Conservation (phyloP, 2,888 invertebrate genomes). For the Cantharis flavilabris region DNA sequence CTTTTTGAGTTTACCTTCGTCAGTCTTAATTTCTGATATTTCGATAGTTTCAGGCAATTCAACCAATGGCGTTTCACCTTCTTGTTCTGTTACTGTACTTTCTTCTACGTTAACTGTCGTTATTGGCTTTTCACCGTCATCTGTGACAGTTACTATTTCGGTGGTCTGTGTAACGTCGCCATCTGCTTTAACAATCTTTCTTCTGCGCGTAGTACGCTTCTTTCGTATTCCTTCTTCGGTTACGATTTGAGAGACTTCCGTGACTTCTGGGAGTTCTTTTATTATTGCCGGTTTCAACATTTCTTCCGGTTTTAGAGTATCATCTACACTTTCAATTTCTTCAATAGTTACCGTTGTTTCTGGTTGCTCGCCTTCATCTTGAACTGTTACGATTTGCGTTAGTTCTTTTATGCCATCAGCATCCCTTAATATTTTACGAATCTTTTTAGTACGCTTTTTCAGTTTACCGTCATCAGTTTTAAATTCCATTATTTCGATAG, state of each 20-base stretch:
- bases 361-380: too few relatives aligned
- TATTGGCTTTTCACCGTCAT: conserved; percentile 42
- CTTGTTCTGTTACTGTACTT: conserved; percentile 31
- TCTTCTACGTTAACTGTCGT: conserved; percentile 42
- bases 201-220: conserved; percentile 45
- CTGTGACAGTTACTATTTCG: conserved; percentile 49
- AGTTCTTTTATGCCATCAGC: too few relatives aligned
- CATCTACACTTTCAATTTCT: too few relatives aligned
- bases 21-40: conserved; percentile 38
- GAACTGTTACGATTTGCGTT: too few relatives aligned
- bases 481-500: too few relatives aligned
- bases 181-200: conserved; percentile 47
- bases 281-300: background rate
- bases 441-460: too few relatives aligned
- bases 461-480: too few relatives aligned
- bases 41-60: conserved; percentile 39
- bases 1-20: conserved; percentile 43
- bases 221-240: conserved; percentile 31
- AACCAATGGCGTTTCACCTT: conserved; percentile 35
- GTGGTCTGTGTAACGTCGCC: conserved; percentile 41
- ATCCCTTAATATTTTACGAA: too few relatives aligned
- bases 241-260: conserved; percentile 30
- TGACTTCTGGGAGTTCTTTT: conserved; percentile 49
- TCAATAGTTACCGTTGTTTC: too few relatives aligned
- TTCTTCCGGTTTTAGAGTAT: background rate